Evolutionary conservation across 2,797 vertebrate genomes (phyloP).

Genomic region (Eulemur albifrons): DNA sequence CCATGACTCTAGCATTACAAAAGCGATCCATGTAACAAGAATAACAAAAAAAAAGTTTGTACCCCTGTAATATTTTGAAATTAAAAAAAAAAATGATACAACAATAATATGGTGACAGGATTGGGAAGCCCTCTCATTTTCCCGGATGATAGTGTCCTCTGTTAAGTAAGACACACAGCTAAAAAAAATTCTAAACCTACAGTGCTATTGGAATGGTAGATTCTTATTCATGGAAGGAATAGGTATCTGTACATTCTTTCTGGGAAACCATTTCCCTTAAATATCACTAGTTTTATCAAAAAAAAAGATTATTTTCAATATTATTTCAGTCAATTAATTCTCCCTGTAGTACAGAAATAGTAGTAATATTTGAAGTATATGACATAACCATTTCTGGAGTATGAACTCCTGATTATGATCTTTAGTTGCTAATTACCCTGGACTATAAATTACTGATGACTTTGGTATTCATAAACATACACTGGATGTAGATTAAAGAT

Average conservation of each 20-base stretch:
- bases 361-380: background rate
- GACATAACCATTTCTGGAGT: background rate
- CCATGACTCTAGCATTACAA: background rate
- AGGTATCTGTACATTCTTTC: background rate
- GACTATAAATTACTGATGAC: background rate
- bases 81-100: background rate
- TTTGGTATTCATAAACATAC: background rate
- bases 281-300: background rate
- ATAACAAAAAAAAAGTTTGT: too few relatives aligned
- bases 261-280: background rate
- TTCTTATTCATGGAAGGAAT: background rate
- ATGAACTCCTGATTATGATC: background rate
- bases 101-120: background rate
- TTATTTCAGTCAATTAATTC: background rate
- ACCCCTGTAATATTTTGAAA: background rate
- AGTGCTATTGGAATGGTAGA: background rate
- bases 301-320: background rate
- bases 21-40: background rate
- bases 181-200: background rate
- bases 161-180: background rate
- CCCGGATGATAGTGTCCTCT: background rate
- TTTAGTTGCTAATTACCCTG: background rate
- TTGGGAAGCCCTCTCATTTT: background rate
- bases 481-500: background rate
- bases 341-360: too few relatives aligned